Evolutionary conservation across 1,140 invertebrate genomes (phyloP), one percentile per base, ranked within the genome.

Genomic region (Zeugodacus cucurbitae): DNA sequence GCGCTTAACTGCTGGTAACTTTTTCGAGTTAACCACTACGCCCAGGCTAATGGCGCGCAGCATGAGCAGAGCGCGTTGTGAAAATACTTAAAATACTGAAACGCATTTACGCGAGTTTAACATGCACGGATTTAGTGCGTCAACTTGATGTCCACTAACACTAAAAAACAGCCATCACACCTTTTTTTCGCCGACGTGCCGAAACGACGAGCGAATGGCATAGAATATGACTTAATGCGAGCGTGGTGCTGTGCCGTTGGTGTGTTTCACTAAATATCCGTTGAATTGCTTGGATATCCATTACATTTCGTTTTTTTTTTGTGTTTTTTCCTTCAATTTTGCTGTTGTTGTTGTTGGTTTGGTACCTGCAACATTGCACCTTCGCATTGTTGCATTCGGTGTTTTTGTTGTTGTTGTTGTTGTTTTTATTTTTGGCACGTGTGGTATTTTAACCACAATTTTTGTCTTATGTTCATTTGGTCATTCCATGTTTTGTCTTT

Each of bases 261-360:
- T n/a, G 48, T 82, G 74, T 82, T 82, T 82, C 22, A 41, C 74
- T 82, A 82, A 82, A 82, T 82, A 82, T 82, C 74, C 74, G 41
- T 82, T 82, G 74, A 82, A 82, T 82, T 48, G 26, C 74, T 82
- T n/a, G 74, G 74, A 82, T 82, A 82, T 82, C 41, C 74, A 82
- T 82, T 82, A 82, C 74, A 82, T 22, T 62, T 62, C 7, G 22
- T 14, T 62, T 62, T 62, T 22, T 62, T 62, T 14, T 62, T 62
- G 48, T 54, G 6, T 54, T 54, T 54, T 54, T 54, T 54, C 14
- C 48, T 62, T 26, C 5, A n/a, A 48, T 82, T 82, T 54, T 17
- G 48, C 3, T 20, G 2, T 54, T 54, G 48, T 54, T 54, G 44
- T 48, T 48, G 11, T 54, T 54, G 3, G 14, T 54, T 82, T 82